These are phyloP conservation scores for Papilio demoleus DNA, from an alignment of 2,888 invertebrate species.

Conservation along the genomic window DNA sequence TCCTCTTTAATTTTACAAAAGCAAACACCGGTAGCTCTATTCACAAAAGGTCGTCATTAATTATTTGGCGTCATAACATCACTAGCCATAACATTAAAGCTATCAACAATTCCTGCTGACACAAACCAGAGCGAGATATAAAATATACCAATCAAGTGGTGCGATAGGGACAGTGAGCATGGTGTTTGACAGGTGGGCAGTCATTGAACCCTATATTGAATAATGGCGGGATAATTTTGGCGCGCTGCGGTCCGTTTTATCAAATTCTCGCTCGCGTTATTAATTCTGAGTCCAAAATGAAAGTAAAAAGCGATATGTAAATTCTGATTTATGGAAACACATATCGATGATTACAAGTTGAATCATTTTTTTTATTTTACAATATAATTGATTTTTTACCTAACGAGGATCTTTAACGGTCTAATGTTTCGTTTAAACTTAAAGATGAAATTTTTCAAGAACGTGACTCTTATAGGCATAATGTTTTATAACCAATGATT, in stretches of 20 bases:
- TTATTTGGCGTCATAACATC: conserved; percentile 22
- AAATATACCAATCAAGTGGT: conserved; percentile 40
- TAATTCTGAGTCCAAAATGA: conserved; percentile 18
- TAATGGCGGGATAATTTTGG: conserved; percentile 49
- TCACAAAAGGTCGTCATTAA: not conserved
- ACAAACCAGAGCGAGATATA: conserved; percentile 48
- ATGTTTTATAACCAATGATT: too few relatives aligned
- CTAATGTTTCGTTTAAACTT: too few relatives aligned
- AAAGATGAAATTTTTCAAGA: too few relatives aligned
- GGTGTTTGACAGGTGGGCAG: conserved; percentile 58
- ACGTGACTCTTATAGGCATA: too few relatives aligned
- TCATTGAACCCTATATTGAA: conserved; percentile 53
- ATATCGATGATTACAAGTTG: conserved; percentile 1
- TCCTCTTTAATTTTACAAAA: not conserved
- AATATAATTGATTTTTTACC: not conserved
- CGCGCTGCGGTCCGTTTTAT: conserved; percentile 39
- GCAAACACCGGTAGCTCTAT: not conserved
- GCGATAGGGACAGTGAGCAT: conserved; percentile 47
- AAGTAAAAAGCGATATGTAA: conserved; percentile 20
- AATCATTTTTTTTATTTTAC: not conserved
- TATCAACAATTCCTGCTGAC: conserved; percentile 41
- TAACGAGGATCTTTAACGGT: not conserved
- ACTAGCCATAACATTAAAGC: conserved; percentile 23
- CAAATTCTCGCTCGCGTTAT: conserved; percentile 30
- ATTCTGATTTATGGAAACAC: conserved; percentile 7